Evolutionary conservation across 2,888 invertebrate species (phyloP).

Genomic region (Nesidiocoris tenuis): DNA sequence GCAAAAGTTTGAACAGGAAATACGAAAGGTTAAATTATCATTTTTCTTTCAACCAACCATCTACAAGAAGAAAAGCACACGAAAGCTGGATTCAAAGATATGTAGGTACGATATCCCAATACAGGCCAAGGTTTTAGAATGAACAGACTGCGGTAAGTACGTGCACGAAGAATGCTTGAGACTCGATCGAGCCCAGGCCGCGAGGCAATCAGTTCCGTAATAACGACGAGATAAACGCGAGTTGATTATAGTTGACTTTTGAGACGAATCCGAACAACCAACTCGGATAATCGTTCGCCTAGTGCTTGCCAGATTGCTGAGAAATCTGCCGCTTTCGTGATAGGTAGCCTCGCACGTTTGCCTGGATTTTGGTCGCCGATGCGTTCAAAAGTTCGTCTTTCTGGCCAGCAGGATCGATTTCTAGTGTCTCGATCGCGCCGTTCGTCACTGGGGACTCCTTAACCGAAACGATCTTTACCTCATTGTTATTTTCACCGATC

Average conservation of each 20-base stretch:
- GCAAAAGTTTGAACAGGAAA: not conserved
- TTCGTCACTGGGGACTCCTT: not conserved
- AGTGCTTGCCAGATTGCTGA: not conserved
- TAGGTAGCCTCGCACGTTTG: conserved; percentile 60
- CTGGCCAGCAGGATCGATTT: too few relatives aligned
- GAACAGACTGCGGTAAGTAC: not conserved
- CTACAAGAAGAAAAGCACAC: not conserved
- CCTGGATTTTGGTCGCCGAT: conserved; percentile 60
- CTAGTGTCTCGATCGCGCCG: not conserved
- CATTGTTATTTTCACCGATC: not conserved
- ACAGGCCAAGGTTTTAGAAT: not conserved
- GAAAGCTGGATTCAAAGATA: not conserved
- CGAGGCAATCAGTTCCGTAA: not conserved
- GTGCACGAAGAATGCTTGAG: not conserved
- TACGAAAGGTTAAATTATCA: too few relatives aligned
- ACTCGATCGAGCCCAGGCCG: not conserved
- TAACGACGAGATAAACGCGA: too few relatives aligned
- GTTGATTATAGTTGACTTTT: too few relatives aligned
- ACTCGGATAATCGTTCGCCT: not conserved
- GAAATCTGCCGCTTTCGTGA: conserved; percentile 48
- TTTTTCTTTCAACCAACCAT: not conserved
- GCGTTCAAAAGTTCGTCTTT: conserved; percentile 39
- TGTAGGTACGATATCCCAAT: not conserved
- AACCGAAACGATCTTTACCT: not conserved
- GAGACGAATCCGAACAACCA: too few relatives aligned